Percentiles rank a stretch among this genome's conserved stretches.
Conservation (phyloP, 2,113 vertebrate genomes). For the Phoxinus phoxinus region DNA sequence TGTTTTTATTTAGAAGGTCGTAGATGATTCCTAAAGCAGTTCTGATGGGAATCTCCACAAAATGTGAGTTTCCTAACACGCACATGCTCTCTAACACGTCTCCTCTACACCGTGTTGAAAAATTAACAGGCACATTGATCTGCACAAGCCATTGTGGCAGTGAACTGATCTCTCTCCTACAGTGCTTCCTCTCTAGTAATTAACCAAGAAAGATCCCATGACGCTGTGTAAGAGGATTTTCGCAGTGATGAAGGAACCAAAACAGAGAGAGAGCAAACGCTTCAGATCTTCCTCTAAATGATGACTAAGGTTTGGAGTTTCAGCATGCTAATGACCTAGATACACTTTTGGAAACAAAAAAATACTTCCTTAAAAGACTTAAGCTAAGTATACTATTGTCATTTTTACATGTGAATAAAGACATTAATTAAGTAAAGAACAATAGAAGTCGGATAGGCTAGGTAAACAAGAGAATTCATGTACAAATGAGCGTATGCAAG, state of each 20-base stretch:
- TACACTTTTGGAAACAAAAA: background rate
- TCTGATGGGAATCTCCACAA: background rate
- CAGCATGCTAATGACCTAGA: background rate
- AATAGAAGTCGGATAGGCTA: background rate
- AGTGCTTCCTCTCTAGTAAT: conserved; percentile 15
- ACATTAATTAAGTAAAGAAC: background rate
- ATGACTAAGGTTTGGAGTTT: background rate
- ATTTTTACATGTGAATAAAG: no score
- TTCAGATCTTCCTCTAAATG: background rate
- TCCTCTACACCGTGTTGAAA: conserved; percentile 13
- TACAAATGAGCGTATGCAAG: background rate
- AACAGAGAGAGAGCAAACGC: background rate
- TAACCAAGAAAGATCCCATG: background rate
- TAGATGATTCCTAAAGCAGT: background rate
- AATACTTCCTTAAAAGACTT: background rate
- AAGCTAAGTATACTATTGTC: no score
- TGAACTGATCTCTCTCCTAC: background rate
- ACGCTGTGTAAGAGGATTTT: conserved; percentile 18
- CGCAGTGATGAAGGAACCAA: background rate
- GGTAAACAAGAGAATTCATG: background rate
- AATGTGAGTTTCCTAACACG: background rate
- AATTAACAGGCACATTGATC: conserved; percentile 18
- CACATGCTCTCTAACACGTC: no score
- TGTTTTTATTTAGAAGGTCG: background rate
- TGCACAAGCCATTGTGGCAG: background rate